A percentile compares a stretch with the other conserved stretches of the same genome.
phyloP scores from a whole-genome alignment of 2,797 vertebrate species.

The Cheirogaleus major region DNA sequence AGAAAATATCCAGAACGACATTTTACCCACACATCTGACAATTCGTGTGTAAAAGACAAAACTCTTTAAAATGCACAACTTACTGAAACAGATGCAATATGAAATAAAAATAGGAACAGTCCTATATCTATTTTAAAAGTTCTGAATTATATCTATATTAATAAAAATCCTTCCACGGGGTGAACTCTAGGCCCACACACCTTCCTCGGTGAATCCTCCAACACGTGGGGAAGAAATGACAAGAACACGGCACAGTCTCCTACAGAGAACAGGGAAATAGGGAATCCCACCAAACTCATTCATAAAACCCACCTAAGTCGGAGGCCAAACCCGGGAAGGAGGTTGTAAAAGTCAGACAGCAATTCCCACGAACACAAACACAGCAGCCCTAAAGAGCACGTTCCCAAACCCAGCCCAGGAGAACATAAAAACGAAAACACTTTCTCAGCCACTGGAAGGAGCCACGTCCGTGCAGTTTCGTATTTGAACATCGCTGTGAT shows the following conservation, averaged over 20 bases:
- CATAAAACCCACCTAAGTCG: neutral
- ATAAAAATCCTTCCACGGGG: neutral
- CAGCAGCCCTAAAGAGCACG: neutral
- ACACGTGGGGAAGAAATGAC: neutral
- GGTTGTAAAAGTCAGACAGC: neutral
- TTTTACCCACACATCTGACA: neutral
- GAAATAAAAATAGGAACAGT: neutral
- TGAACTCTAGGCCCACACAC: neutral
- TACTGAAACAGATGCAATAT: neutral
- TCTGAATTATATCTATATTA: too few species aligned
- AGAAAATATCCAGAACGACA: too few species aligned
- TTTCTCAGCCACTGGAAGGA: neutral
- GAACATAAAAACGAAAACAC: neutral
- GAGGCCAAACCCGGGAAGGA: neutral
- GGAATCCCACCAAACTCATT: too few species aligned
- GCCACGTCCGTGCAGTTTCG: too few species aligned
- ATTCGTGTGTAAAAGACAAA: neutral
- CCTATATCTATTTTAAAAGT: neutral
- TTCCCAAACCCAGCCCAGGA: neutral
- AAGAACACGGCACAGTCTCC: neutral
- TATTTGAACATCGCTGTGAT: too few species aligned
- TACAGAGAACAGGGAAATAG: neutral
- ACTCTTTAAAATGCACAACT: neutral
- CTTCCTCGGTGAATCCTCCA: neutral
- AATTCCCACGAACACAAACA: neutral